These are phyloP conservation scores for Anguilla anguilla DNA, from an alignment of 2,797 vertebrate species.

Conservation along the genomic window DNA sequence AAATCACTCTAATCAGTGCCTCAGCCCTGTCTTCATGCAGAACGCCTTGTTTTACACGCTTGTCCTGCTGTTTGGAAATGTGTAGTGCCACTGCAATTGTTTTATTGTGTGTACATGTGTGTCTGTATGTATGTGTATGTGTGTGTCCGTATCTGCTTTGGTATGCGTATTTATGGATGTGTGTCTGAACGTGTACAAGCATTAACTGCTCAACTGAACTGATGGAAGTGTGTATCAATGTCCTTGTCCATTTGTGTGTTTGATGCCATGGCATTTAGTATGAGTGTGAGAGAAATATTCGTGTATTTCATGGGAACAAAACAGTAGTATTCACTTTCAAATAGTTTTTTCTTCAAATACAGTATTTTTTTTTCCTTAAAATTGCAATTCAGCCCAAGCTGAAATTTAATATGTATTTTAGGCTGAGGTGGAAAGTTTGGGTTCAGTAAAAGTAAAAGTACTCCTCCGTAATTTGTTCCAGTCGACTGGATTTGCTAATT, in stretches of 20 bases:
- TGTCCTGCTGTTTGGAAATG: background rate
- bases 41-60: background rate
- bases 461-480: too few species aligned
- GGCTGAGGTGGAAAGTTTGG: too few species aligned
- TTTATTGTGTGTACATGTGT: background rate
- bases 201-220: background rate
- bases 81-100: background rate
- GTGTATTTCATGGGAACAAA: background rate
- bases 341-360: background rate
- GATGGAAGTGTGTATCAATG: background rate
- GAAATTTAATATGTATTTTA: background rate
- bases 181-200: background rate
- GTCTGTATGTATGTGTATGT: background rate
- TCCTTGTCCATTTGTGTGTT: background rate
- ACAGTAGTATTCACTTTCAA: background rate
- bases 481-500: too few species aligned
- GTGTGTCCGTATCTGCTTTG: background rate
- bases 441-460: too few species aligned
- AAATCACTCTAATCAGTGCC: background rate
- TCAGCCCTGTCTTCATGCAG: background rate
- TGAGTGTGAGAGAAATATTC: background rate
- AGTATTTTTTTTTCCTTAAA: background rate
- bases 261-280: background rate
- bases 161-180: background rate
- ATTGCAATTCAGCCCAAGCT: background rate